Evolutionary conservation across 1,140 invertebrate species (phyloP).

Genomic region (Steinernema feltiae): DNA sequence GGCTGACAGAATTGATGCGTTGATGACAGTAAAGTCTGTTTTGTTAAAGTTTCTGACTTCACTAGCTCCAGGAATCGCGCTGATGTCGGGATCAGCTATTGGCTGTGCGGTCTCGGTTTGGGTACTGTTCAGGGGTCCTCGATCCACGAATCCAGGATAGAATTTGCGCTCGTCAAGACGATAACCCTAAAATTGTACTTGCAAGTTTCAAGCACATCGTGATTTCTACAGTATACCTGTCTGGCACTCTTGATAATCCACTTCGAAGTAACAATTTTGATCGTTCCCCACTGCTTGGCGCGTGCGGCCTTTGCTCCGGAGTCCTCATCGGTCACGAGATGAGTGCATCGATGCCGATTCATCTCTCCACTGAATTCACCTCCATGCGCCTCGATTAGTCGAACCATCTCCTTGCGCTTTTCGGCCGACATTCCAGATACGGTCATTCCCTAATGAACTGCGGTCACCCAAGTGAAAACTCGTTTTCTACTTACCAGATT

Average conservation of each 20-base stretch:
- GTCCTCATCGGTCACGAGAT: slow-evolving; percentile 14
- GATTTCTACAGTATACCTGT: not conserved
- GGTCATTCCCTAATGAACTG: not conserved
- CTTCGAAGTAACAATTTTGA: slow-evolving; percentile 11
- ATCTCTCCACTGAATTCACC: slow-evolving; percentile 15
- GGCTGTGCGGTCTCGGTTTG: not conserved
- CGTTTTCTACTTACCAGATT: not conserved
- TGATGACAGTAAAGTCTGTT: no score
- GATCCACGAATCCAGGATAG: no score
- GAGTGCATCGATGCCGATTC: not conserved
- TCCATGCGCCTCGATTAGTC: slow-evolving; percentile 1
- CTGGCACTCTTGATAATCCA: not conserved
- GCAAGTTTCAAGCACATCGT: not conserved
- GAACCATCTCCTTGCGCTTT: not conserved
- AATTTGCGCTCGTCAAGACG: not conserved
- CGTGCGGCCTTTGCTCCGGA: not conserved
- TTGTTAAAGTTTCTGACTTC: not conserved
- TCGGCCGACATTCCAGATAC: not conserved
- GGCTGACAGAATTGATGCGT: not conserved
- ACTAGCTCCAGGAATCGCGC: not conserved
- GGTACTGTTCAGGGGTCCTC: not conserved
- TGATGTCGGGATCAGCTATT: not conserved
- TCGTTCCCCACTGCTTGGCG: slow-evolving; percentile 17
- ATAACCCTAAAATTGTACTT: not conserved
- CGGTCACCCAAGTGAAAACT: not conserved